Conservation (phyloP, 2,113 vertebrate species). For the Chaenocephalus aceratus region DNA sequence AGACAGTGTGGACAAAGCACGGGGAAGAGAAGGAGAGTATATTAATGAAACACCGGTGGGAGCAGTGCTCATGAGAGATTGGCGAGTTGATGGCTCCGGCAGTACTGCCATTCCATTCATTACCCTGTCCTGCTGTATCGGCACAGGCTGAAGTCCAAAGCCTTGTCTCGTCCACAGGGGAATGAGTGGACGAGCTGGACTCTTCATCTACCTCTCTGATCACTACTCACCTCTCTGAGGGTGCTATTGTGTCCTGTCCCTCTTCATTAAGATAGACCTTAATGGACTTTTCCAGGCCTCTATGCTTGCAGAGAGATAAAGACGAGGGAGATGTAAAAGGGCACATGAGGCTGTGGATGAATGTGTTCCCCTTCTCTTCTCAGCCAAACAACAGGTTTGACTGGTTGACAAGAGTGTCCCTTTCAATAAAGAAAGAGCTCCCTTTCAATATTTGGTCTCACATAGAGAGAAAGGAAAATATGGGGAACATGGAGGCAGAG, state of each 20-base stretch:
- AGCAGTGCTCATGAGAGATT: slow-evolving; percentile 70
- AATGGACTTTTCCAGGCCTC: slow-evolving; percentile 69
- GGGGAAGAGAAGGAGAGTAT: slow-evolving; percentile 29
- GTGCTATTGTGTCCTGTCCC: slow-evolving; percentile 73
- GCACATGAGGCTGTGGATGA: slow-evolving; percentile 56
- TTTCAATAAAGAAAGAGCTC: slow-evolving; percentile 43
- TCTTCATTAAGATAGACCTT: slow-evolving; percentile 79
- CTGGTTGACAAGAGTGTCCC: slow-evolving; percentile 46
- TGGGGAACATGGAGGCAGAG: not conserved
- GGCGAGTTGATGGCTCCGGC: slow-evolving; percentile 57
- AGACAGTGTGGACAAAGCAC: slow-evolving; percentile 55
- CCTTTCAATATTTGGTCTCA: slow-evolving; percentile 63
- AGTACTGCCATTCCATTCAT: slow-evolving; percentile 66
- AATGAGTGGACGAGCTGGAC: slow-evolving; percentile 54
- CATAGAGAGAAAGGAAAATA: slow-evolving; percentile 52
- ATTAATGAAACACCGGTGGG: slow-evolving; percentile 65
- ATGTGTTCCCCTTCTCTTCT: slow-evolving; percentile 56
- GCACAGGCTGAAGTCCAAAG: slow-evolving; percentile 49
- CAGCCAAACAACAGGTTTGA: slow-evolving; percentile 60
- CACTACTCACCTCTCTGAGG: slow-evolving; percentile 69
- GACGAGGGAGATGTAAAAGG: slow-evolving; percentile 61
- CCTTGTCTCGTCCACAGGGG: slow-evolving; percentile 43
- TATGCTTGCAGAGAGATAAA: slow-evolving; percentile 48
- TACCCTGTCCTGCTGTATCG: slow-evolving; percentile 54
- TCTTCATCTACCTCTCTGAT: slow-evolving; percentile 71